Conservation (phyloP, 2,888 invertebrate species). For the Heliconius ethilla region DNA sequence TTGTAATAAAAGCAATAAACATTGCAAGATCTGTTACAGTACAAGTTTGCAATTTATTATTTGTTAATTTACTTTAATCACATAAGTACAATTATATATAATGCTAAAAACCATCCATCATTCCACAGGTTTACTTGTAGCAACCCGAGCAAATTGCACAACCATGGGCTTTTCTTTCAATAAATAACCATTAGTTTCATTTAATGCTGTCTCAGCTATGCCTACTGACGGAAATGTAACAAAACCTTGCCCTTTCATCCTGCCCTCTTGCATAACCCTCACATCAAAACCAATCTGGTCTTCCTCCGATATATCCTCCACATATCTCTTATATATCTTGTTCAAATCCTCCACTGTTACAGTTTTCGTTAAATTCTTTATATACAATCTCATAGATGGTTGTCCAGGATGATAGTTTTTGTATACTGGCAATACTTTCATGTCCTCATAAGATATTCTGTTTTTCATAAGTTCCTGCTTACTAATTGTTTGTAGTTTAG, state of each 20-base stretch:
- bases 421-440: slow-evolving; percentile 88
- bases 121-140: slow-evolving; percentile 71
- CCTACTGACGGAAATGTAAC: slow-evolving; percentile 88
- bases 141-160: slow-evolving; percentile 88
- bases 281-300: slow-evolving; percentile 83
- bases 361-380: slow-evolving; percentile 94
- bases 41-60: neutral
- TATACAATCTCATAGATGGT: slow-evolving; percentile 92
- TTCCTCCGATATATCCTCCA: slow-evolving; percentile 64
- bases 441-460: slow-evolving; percentile 86
- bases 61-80: too few relatives aligned
- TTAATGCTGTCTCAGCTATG: slow-evolving; percentile 87
- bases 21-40: neutral
- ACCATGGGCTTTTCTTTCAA: slow-evolving; percentile 95
- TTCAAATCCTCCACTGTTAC: slow-evolving; percentile 88
- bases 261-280: slow-evolving; percentile 94
- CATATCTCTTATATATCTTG: slow-evolving; percentile 88
- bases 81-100: neutral
- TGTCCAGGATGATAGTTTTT: slow-evolving; percentile 93
- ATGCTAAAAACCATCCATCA: slow-evolving; percentile 44
- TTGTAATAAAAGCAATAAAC: neutral
- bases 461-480: slow-evolving; percentile 85
- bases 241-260: slow-evolving; percentile 98
- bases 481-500: slow-evolving; percentile 77
- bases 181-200: slow-evolving; percentile 93